Conservation (phyloP, 2,797 vertebrate genomes). For the Sternotherus odoratus region DNA sequence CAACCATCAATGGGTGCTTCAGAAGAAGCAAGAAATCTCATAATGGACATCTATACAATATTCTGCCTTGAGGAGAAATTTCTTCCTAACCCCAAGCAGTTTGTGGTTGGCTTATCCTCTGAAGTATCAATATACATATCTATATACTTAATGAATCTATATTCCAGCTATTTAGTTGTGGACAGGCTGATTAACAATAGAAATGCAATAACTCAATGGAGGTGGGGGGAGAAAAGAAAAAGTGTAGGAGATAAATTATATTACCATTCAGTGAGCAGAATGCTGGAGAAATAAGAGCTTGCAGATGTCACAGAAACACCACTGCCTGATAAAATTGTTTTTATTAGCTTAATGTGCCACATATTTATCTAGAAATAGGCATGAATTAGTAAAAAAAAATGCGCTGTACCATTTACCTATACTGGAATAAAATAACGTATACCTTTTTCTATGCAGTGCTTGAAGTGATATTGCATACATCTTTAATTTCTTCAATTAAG, state of each 20-base stretch:
- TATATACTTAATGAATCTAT: slow-evolving; percentile 60
- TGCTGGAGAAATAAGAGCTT: slow-evolving; percentile 40
- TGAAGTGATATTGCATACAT: slow-evolving; percentile 79
- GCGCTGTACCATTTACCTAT: slow-evolving; percentile 64
- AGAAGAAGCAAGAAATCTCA: slow-evolving; percentile 47
- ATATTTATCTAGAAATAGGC: slow-evolving; percentile 70
- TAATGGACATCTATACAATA: slow-evolving; percentile 57
- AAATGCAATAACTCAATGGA: slow-evolving; percentile 47
- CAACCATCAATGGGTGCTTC: slow-evolving; percentile 35
- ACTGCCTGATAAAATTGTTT: slow-evolving; percentile 54
- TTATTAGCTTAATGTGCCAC: slow-evolving; percentile 72
- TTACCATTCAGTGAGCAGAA: slow-evolving; percentile 25
- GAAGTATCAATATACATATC: slow-evolving; percentile 10
- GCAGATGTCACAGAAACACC: slow-evolving; percentile 55
- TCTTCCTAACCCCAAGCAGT: slow-evolving; percentile 53
- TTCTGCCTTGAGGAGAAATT: slow-evolving; percentile 45
- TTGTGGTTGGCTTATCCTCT: neutral
- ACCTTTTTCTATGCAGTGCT: slow-evolving; percentile 77
- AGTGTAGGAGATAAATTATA: slow-evolving; percentile 3
- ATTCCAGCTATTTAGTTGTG: slow-evolving; percentile 52
- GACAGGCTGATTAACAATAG: slow-evolving; percentile 62
- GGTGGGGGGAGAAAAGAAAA: slow-evolving; percentile 14
- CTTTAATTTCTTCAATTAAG: slow-evolving; percentile 86
- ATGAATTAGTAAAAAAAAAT: slow-evolving; percentile 72
- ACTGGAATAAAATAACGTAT: slow-evolving; percentile 78